Base-by-base conservation (phyloP, 35 echinoderm and acorn worm genomes). In the Lytechinus variegatus region DNA sequence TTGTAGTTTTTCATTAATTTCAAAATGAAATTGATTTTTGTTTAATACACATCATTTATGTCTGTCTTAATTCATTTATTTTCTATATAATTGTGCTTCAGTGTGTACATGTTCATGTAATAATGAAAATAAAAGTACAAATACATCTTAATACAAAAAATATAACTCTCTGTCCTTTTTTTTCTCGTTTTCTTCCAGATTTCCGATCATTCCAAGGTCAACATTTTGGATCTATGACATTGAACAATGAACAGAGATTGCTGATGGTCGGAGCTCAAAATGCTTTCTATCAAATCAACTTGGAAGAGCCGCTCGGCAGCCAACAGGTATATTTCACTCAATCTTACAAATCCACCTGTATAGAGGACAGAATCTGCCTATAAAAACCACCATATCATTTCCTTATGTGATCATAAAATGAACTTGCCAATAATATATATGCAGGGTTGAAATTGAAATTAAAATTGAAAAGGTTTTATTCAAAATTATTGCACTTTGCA, bases 251-350 rank as follows among this genome's bases (percentile, higher is more conserved):
- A 16, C 87, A 89, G 54, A 79, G 61, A 9, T 71, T 54, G 58
- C 56, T 97, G 27, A 86, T 95, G 52, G 52, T 97, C 52, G 96
- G 96, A 6, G 96, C 87, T 8, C 92, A 97, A 56, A 97, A 95
- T 89, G 51, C 16, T 24, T 97, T 97, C 51, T 90, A 95, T 60
- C 94, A 94, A 1, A 29, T 97, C n/a, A 28, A 97, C 90, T 87
- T 97, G 8, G 92, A 72, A 14, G 27, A 95, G 44, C 89, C 96
- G 1, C 54, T 97, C 13, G 95, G 96, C 19, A 53, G 52, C 12
- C 0, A 28, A 52, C 27, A 61, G 27, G 53, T 93, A 57, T 6
- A 21, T 54, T n/a, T 79, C 14, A 79, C 16, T 79, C 19, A n/a
- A 79, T 9, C 56, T 13, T 58, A 9, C 56, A 58, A 58, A 58